These are phyloP conservation scores for Atractosteus spatula DNA, from an alignment of 2,113 vertebrate species.

Conservation along the genomic window DNA sequence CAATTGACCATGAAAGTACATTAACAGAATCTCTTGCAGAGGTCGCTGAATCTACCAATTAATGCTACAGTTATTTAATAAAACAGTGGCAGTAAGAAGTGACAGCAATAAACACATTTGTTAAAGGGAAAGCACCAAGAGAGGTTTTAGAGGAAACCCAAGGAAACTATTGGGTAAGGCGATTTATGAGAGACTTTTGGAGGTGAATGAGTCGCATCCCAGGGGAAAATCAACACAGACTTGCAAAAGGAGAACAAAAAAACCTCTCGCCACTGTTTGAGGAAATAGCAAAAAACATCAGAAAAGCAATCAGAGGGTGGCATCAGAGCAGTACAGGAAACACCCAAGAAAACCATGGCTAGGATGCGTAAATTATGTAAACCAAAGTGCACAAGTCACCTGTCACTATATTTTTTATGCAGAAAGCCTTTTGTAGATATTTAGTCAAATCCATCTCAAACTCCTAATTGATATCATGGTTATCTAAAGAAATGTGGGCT, in stretches of 20 bases:
- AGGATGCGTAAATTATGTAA: no score
- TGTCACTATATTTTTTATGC: no score
- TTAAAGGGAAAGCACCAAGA: neutral
- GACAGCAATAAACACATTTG: neutral
- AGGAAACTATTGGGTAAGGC: neutral
- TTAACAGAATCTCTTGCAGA: neutral
- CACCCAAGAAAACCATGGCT: no score
- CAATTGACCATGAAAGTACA: neutral
- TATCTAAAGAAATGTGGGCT: no score
- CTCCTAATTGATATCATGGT: no score
- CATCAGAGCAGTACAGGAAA: no score
- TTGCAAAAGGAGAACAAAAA: neutral
- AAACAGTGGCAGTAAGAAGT: neutral
- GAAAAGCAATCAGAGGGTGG: no score
- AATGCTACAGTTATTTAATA: no score
- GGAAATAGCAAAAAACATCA: neutral
- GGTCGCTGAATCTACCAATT: no score
- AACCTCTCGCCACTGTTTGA: neutral
- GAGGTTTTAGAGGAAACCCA: neutral
- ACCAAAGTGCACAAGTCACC: no score
- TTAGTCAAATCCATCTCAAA: no score
- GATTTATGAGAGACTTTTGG: neutral
- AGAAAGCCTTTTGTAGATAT: no score
- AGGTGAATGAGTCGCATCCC: neutral
- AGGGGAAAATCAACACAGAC: neutral